These are phyloP conservation scores for Melozone crissalis DNA, from an alignment of 2,113 vertebrate species.

Conservation along the genomic window DNA sequence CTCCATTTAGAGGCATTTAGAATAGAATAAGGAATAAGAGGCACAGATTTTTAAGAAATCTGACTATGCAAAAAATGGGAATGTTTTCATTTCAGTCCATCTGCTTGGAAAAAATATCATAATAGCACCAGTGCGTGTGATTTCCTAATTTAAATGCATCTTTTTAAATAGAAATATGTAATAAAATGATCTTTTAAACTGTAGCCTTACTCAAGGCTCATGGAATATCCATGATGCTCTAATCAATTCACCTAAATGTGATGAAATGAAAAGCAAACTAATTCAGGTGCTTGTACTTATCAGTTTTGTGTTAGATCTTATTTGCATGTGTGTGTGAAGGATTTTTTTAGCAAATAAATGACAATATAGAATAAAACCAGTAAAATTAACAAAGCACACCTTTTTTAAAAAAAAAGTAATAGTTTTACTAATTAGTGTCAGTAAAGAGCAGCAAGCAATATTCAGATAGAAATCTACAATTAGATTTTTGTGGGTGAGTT, in stretches of 20 bases:
- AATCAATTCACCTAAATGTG: not conserved
- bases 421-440: not conserved
- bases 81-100: not conserved
- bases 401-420: not conserved
- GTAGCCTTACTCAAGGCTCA: not conserved
- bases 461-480: not conserved
- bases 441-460: not conserved
- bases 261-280: not conserved
- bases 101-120: not conserved
- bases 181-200: not conserved
- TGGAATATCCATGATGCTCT: not conserved
- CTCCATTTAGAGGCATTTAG: not conserved
- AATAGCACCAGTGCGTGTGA: not conserved
- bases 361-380: not conserved
- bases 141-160: not conserved
- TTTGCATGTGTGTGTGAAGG: accelerated
- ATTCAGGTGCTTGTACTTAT: not conserved
- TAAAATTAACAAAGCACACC: not conserved
- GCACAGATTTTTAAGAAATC: not conserved
- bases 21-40: not conserved
- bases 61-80: not conserved
- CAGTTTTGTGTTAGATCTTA: not conserved
- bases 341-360: not conserved
- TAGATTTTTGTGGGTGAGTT: not conserved
- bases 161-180: not conserved